Conservation (phyloP, 2,113 vertebrate genomes). For the Daboia siamensis region DNA sequence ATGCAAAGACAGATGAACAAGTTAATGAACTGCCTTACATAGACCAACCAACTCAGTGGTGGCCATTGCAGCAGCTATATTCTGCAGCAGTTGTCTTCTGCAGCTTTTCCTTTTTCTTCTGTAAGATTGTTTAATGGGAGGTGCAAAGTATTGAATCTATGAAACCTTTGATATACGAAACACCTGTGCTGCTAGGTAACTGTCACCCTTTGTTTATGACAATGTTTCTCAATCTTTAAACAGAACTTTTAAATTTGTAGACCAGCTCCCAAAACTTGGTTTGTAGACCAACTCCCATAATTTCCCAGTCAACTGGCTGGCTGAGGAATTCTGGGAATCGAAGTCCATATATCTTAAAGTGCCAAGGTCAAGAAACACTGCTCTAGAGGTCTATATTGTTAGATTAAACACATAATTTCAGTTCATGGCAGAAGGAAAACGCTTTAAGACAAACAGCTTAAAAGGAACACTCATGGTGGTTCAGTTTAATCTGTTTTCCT, state of each 20-base stretch:
- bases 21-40: neutral
- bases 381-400: neutral
- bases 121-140: neutral
- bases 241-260: neutral
- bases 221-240: neutral
- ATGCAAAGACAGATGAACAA: neutral
- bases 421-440: constrained; percentile 21
- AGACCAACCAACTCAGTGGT: neutral
- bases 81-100: neutral
- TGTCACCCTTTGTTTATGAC: neutral
- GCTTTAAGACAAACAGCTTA: neutral
- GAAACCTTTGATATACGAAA: neutral
- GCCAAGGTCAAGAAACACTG: neutral
- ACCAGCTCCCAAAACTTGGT: neutral
- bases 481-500: constrained; percentile 45
- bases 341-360: neutral
- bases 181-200: neutral
- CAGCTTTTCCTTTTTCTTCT: neutral
- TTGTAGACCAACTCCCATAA: neutral
- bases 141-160: neutral
- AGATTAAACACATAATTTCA: neutral
- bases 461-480: constrained; percentile 1
- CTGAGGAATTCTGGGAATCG: neutral
- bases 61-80: neutral
- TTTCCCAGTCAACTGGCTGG: neutral